Base-by-base conservation (phyloP, 2,113 vertebrate genomes). In the Pimephales promelas region DNA sequence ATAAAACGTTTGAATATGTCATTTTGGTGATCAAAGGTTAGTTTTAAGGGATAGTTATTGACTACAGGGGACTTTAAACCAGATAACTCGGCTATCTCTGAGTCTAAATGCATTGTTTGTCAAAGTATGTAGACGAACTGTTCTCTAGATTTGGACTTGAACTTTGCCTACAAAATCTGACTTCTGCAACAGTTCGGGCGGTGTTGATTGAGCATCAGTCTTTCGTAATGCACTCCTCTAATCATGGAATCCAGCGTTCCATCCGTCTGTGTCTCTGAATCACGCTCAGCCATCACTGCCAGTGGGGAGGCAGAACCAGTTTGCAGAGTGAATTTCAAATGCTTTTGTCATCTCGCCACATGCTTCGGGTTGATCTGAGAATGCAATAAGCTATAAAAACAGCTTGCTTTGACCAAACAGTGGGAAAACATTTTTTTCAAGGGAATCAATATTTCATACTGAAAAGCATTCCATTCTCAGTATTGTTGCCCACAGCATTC, bases 391-490 rank as follows among this genome's bases (percentile, higher is more conserved):
- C 77, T 22, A 57, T 26, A 31, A 84, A 81, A 82, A 40, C 34
- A 43, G 26, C 52, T 16, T 47, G 62, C 47, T 26, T 49, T 40
- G 26, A 64, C 8, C 26, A 62, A 78, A 83, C 64, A 72, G n/a
- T 20, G 47, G 16, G 10, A 20, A 68, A 26, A 61, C 26, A 61
- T 66, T 78, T 66, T 90, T 81, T 86, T 18, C 86, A 92, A 92
- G 86, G 66, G 86, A 71, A 36, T 81, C 86, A 84, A 28, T 84
- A 49, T 47, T 79, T 64, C 59, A 64, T 24, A 13, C 36, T 64
- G 10, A 64, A 62, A 64, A 79, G 18, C 31, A 61, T 45, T 78
- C 24, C n/a, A 52, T 26, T 72, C n/a, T 47, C n/a, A 26, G 5
- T n/a, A 8, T 1, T 24, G 66, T 43, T 36, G 68, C 40, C 45